Percentiles rank a stretch among this genome's conserved stretches.
Evolutionary conservation across 2,888 invertebrate genomes (phyloP).

Genomic region (Argyresthia goedartella): DNA sequence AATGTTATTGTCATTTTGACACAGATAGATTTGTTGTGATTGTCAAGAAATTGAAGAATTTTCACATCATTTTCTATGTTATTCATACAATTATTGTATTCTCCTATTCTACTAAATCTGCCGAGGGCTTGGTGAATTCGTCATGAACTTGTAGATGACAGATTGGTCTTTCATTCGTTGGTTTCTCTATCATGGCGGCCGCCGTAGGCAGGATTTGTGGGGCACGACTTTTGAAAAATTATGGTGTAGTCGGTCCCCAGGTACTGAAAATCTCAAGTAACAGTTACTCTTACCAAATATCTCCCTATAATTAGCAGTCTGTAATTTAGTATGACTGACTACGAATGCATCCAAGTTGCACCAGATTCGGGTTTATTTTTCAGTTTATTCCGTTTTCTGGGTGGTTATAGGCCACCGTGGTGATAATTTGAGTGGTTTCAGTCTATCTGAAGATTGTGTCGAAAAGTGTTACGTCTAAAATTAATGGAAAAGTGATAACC

Average conservation of each 20-base stretch:
- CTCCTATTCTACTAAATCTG: too few species aligned
- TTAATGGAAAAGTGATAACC: constrained; percentile 51
- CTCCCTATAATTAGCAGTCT: constrained; percentile 20
- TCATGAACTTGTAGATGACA: constrained; percentile 34
- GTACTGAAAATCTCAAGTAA: constrained; percentile 59
- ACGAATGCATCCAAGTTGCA: constrained; percentile 26
- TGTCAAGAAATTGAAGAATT: too few species aligned
- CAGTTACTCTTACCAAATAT: constrained; percentile 20
- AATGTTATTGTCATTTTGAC: too few species aligned
- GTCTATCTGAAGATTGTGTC: constrained; percentile 11
- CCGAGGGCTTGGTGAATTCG: too few species aligned
- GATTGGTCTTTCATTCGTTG: constrained; percentile 53
- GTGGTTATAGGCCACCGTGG: constrained; percentile 11
- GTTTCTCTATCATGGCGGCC: constrained; percentile 86
- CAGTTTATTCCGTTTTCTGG: constrained; percentile 23
- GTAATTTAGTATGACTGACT: constrained; percentile 25
- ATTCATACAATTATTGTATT: too few species aligned
- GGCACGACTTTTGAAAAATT: constrained; percentile 84
- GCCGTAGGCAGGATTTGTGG: constrained; percentile 89
- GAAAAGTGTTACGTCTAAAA: constrained; percentile 22
- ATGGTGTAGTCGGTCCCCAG: constrained; percentile 79
- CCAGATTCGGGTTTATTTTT: constrained; percentile 37
- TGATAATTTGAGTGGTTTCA: constrained; percentile 15
- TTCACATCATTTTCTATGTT: too few species aligned
- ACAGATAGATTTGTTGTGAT: too few species aligned